phyloP scores from a whole-genome alignment of 2,888 invertebrate genomes.

The Anoplius nigerrimus region DNA sequence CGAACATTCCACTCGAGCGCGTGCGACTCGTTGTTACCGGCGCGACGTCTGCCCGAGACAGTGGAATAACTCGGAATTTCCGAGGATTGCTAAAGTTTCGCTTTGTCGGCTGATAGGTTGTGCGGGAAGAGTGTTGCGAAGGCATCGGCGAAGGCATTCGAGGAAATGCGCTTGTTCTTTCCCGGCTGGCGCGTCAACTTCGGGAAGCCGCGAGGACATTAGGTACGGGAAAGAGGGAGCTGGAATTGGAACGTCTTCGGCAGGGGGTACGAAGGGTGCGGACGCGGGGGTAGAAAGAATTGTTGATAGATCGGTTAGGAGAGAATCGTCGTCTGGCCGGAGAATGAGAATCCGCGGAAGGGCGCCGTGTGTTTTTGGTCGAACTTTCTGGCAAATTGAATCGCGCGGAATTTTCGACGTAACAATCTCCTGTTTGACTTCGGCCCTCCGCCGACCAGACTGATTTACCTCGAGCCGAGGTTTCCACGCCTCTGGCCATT shows the following conservation, averaged over 20 bases:
- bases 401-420: slow-evolving; percentile 57
- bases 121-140: neutral
- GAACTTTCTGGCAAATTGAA: slow-evolving; percentile 61
- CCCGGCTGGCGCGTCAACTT: neutral
- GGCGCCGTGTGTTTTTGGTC: slow-evolving; percentile 41
- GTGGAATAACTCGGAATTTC: slow-evolving; percentile 64
- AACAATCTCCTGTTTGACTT: slow-evolving; percentile 70
- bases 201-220: neutral
- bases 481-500: slow-evolving; percentile 19
- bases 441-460: slow-evolving; percentile 49
- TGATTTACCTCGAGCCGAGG: slow-evolving; percentile 56
- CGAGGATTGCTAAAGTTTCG: slow-evolving; percentile 13
- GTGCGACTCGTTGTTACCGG: slow-evolving; percentile 53
- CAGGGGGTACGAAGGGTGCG: neutral
- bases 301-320: slow-evolving; percentile 54
- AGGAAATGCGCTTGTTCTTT: slow-evolving; percentile 41
- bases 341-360: slow-evolving; percentile 9
- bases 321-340: neutral
- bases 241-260: slow-evolving; percentile 2
- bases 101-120: neutral
- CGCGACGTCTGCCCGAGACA: slow-evolving; percentile 60
- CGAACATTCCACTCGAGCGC: neutral
- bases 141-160: neutral
- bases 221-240: slow-evolving; percentile 19
- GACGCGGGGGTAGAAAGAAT: slow-evolving; percentile 16